phyloP scores from a whole-genome alignment of 2,113 vertebrate genomes.

The Oenanthe melanoleuca region DNA sequence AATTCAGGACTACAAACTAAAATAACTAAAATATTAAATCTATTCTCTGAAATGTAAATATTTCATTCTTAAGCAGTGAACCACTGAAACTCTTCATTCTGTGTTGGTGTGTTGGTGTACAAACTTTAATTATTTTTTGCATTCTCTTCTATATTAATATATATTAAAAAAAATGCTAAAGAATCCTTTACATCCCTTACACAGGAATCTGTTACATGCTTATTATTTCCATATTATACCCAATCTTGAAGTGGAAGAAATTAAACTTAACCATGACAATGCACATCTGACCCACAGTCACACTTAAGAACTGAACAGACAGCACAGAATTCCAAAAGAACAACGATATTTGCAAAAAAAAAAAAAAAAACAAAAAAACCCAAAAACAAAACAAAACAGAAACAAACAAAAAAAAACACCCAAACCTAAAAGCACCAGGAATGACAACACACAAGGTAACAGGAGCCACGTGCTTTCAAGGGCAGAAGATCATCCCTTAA shows the following conservation, averaged over 20 bases:
- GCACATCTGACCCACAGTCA: not conserved
- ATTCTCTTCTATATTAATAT: not conserved
- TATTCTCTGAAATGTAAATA: not conserved
- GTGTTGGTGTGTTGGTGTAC: not conserved
- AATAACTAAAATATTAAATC: not conserved
- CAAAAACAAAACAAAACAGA: no score
- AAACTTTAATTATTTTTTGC: not conserved
- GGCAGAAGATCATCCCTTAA: not conserved
- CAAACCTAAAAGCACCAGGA: not conserved
- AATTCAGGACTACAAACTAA: not conserved
- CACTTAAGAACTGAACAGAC: not conserved
- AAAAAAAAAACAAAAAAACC: rapidly evolving
- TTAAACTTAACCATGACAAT: not conserved
- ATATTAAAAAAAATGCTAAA: not conserved
- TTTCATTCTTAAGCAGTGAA: not conserved
- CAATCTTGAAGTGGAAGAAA: not conserved
- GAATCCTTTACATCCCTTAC: not conserved
- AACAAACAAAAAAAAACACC: no score
- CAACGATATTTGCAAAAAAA: not conserved
- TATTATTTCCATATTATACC: not conserved
- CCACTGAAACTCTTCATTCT: not conserved
- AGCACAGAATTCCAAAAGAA: not conserved
- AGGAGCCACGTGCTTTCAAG: not conserved
- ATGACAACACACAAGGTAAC: not conserved
- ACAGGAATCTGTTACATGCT: not conserved